A percentile compares a stretch with the other conserved stretches of the same genome.
Evolutionary conservation across 2,113 vertebrate species (phyloP).

Genomic region (Porphyrio hochstetteri): DNA sequence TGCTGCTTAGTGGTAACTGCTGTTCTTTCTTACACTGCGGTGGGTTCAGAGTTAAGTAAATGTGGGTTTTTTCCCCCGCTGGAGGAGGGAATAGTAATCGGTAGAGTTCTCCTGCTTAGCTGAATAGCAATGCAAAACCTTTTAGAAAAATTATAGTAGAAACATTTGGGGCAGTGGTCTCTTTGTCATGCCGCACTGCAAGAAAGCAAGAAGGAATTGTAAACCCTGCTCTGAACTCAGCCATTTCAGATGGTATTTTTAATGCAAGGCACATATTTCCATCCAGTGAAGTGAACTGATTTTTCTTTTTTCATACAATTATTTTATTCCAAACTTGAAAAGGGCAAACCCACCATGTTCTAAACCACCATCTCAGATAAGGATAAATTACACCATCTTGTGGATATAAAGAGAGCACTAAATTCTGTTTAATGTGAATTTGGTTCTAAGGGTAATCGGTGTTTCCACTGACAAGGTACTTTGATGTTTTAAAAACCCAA

Average conservation of each 20-base stretch:
- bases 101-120: neutral
- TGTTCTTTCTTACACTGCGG: neutral
- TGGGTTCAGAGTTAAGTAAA: neutral
- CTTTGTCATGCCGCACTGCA: neutral
- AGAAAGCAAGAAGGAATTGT: neutral
- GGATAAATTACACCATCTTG: conserved; percentile 73
- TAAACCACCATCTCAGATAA: conserved; percentile 52
- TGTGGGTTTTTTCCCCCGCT: neutral
- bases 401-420: conserved; percentile 52
- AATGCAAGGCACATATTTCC: neutral
- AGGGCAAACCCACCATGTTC: neutral
- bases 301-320: neutral
- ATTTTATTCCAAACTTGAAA: neutral
- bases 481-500: neutral
- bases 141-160: neutral
- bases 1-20: neutral
- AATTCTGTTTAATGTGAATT: neutral
- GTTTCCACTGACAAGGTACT: neutral
- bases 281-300: neutral
- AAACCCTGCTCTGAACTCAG: neutral
- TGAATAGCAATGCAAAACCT: neutral
- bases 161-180: neutral
- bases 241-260: neutral
- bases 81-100: neutral
- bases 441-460: neutral